Evolutionary conservation across 1,140 invertebrate species (phyloP).

Genomic region (Pseudachorutes palmiensis): DNA sequence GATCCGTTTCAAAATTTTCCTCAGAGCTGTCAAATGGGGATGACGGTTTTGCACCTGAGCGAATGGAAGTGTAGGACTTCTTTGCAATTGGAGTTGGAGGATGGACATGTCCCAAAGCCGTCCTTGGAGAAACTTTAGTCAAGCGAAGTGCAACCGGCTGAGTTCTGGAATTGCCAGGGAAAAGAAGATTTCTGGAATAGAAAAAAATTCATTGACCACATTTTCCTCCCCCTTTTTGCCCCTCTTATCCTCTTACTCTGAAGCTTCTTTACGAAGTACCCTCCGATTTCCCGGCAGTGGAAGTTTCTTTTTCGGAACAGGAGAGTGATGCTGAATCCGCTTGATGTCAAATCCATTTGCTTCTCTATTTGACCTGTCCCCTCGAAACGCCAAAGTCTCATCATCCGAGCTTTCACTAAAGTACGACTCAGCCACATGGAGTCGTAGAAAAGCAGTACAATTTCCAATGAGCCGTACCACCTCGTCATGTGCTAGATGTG

Average conservation of each 20-base stretch:
- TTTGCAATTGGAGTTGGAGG: background rate
- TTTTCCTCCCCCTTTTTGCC: no score
- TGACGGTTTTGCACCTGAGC: background rate
- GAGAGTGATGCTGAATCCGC: conserved; percentile 15
- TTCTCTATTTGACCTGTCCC: background rate
- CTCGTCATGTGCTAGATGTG: conserved; percentile 80
- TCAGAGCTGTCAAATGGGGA: background rate
- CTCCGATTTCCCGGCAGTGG: conserved; percentile 14
- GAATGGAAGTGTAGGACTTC: background rate
- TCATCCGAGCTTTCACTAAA: conserved; percentile 68
- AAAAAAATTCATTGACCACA: no score
- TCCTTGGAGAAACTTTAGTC: background rate
- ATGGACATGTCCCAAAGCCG: background rate
- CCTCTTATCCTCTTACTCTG: no score
- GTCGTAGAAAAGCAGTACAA: conserved; percentile 64
- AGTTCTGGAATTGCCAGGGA: conserved; percentile 25
- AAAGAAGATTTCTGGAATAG: conserved; percentile 2
- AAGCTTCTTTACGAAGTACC: background rate
- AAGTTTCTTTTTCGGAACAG: conserved; percentile 22
- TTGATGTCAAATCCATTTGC: conserved; percentile 19
- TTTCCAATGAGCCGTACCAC: conserved; percentile 82
- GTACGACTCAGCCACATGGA: conserved; percentile 82
- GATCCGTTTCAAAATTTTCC: conserved; percentile 28
- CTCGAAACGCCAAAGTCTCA: conserved; percentile 49
- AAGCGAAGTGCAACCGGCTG: background rate